A percentile compares a stretch with the other conserved stretches of the same genome.
These are phyloP conservation scores for Tetanocera ferruginea DNA, from an alignment of 2,888 invertebrate genomes.

Conservation along the genomic window DNA sequence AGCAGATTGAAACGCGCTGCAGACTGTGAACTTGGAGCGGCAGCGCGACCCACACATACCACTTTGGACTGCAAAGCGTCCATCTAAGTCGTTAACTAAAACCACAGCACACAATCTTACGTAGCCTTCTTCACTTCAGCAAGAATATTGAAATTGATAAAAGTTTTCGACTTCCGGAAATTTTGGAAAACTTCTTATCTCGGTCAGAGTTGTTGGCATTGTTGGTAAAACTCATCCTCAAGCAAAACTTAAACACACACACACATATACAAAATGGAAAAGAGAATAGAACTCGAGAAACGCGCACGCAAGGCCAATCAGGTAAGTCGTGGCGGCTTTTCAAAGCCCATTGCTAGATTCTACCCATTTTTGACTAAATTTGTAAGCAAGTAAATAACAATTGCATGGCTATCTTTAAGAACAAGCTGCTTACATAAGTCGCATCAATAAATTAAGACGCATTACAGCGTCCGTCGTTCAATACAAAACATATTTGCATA, in stretches of 20 bases:
- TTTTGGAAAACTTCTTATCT: background rate
- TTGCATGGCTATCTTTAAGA: background rate
- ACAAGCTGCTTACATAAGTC: background rate
- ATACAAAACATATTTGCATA: too few species aligned
- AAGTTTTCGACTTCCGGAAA: background rate
- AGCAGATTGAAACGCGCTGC: slow-evolving; percentile 7
- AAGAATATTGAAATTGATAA: background rate
- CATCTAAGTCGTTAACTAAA: slow-evolving; percentile 15
- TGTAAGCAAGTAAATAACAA: background rate
- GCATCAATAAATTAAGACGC: background rate
- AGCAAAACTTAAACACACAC: background rate
- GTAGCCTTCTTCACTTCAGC: background rate
- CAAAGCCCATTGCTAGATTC: background rate
- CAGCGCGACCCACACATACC: background rate
- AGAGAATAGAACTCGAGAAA: slow-evolving; percentile 94
- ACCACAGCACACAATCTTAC: background rate
- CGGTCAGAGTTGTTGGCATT: background rate
- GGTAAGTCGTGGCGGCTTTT: slow-evolving; percentile 74
- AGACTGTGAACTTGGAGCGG: slow-evolving; percentile 33
- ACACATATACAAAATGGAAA: slow-evolving; percentile 79
- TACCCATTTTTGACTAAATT: background rate
- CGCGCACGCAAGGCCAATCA: slow-evolving; percentile 90
- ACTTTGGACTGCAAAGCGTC: background rate
- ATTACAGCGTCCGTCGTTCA: too few species aligned
- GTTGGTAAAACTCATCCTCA: background rate